Percentiles rank a stretch among this genome's conserved stretches.
These are phyloP conservation scores for Digitonthophagus gazella DNA, from an alignment of 2,888 invertebrate species.

Conservation along the genomic window DNA sequence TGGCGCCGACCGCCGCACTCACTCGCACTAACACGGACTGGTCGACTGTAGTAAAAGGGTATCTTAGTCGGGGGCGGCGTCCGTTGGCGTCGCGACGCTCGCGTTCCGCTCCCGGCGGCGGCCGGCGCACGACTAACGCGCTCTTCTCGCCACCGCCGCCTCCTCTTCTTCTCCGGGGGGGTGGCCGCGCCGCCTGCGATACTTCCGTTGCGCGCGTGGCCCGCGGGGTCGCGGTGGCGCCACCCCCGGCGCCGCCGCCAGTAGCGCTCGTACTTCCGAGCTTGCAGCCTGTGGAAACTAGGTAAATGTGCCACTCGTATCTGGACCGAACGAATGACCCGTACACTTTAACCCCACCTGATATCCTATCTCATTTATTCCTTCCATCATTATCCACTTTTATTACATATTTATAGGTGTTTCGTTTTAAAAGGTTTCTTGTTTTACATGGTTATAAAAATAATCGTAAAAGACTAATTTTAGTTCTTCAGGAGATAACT, in stretches of 20 bases:
- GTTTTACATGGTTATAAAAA: no score
- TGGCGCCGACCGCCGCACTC: constrained; percentile 3
- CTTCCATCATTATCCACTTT: background rate
- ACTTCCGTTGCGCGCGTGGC: constrained; percentile 6
- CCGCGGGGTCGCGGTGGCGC: constrained; percentile 5
- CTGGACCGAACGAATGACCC: background rate
- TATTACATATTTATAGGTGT: no score
- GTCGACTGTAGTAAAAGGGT: background rate
- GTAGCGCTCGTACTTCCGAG: background rate
- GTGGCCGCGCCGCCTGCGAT: constrained; percentile 9
- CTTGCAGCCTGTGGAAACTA: constrained; percentile 9
- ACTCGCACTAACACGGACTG: background rate
- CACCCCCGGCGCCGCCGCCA: constrained; percentile 2
- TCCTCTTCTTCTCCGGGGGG: background rate
- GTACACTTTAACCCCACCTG: background rate
- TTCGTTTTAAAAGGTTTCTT: no score
- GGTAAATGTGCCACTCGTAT: constrained; percentile 14
- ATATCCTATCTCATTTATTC: no score
- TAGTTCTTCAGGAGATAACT: no score
- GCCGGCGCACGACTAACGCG: constrained; percentile 13
- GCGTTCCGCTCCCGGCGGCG: constrained; percentile 3
- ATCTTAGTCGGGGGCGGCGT: background rate
- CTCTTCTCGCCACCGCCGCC: constrained; percentile 9
- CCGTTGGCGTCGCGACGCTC: background rate
- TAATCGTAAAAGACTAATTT: no score